Evolutionary conservation across 2,113 vertebrate species (phyloP).

Genomic region (Balaenoptera acutorostrata): DNA sequence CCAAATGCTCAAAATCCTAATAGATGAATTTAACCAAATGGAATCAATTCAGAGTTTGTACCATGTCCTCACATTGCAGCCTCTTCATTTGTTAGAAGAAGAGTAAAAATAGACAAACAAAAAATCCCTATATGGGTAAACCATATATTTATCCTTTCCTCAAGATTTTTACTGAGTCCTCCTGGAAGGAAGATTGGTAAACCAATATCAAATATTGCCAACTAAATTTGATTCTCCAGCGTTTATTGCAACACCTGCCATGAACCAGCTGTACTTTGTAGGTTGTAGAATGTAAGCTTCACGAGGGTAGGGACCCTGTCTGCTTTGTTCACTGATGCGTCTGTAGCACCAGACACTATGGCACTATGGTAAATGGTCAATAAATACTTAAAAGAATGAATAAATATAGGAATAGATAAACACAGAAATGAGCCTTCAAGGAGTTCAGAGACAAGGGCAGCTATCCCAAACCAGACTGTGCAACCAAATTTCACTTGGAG

Average conservation of each 20-base stretch:
- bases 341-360: background rate
- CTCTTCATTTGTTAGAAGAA: background rate
- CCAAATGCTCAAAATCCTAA: background rate
- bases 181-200: background rate
- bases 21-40: background rate
- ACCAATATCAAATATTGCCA: background rate
- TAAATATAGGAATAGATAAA: background rate
- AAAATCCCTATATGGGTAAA: background rate
- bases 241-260: background rate
- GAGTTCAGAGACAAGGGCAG: background rate
- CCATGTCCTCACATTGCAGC: background rate
- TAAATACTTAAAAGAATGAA: background rate
- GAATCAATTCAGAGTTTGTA: background rate
- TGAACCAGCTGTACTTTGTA: background rate
- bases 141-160: background rate
- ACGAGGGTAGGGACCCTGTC: background rate
- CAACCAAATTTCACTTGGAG: background rate
- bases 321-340: background rate
- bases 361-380: background rate
- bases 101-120: background rate
- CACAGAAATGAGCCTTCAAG: background rate
- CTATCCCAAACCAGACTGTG: background rate
- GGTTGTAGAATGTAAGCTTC: background rate
- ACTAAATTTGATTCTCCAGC: background rate
- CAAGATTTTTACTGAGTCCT: background rate